Percentiles rank a stretch among this genome's conserved stretches.
phyloP scores from a whole-genome alignment of 2,113 vertebrate genomes.

The Bufo bufo region DNA sequence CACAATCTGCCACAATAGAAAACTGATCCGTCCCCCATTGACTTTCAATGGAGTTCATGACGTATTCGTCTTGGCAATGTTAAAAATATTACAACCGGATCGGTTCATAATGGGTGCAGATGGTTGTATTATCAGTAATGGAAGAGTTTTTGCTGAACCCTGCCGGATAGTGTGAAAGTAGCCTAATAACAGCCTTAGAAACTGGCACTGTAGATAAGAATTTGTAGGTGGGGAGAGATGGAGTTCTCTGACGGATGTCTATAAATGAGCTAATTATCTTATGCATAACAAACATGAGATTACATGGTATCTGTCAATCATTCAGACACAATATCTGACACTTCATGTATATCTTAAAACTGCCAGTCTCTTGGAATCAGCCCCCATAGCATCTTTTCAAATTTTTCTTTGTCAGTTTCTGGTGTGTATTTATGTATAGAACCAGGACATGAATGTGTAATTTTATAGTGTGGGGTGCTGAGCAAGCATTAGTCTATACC shows the following conservation, averaged over 20 bases:
- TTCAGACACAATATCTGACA: constrained; percentile 23
- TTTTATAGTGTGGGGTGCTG: not conserved
- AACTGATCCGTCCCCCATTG: too few species aligned
- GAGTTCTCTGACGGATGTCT: not conserved
- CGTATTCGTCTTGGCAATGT: too few species aligned
- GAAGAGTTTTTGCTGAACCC: too few species aligned
- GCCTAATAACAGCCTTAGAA: too few species aligned
- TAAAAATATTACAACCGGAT: too few species aligned
- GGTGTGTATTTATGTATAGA: not conserved
- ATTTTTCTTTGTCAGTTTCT: not conserved
- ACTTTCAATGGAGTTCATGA: too few species aligned
- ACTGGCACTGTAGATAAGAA: not conserved
- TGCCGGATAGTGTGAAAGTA: too few species aligned
- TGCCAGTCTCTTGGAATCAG: not conserved
- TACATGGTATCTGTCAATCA: constrained; percentile 37
- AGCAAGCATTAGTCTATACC: not conserved
- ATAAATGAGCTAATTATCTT: constrained; percentile 29
- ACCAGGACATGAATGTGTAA: not conserved
- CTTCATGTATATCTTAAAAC: not conserved
- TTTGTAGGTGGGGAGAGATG: not conserved
- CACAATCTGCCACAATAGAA: too few species aligned
- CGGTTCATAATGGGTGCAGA: too few species aligned
- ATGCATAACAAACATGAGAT: not conserved
- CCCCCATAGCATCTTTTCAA: not conserved
- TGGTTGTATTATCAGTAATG: too few species aligned